Evolutionary conservation across 2,797 vertebrate species (phyloP), one percentile per base, ranked within the genome.

Genomic region (Bradypus variegatus): DNA sequence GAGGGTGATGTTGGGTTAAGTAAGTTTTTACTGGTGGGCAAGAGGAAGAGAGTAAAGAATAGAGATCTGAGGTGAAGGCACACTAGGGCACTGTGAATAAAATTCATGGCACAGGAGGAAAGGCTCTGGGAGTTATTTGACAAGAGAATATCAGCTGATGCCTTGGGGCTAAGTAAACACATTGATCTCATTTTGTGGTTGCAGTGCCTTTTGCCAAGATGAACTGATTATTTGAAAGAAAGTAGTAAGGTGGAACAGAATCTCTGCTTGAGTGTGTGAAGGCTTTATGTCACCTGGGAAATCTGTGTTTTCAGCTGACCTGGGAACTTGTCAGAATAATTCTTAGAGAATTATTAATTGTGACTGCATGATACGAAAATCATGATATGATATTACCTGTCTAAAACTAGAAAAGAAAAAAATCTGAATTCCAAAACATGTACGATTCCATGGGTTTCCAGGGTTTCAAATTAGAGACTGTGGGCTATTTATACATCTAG

Each of bases 1-100:
- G 98, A 97, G 93, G 96, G 96, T 0, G 97, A 98, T 23, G 97
- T 98, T 94, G 98, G 98, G 82, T 97, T 99, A 60, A 99, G 99
- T 99, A 97, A 98, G 98, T 98, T 94, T 48, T 90, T 19, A 5
- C 5, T 33, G 36, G 11, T 48, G 89, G 53, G 10, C 4, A 41
- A 55, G 18, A 72, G 72, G 55, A 72, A n/a, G 41, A 60, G 65
- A 81, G 64, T 45, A 10, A 70, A 78, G n/a, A 45, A 5, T 58
- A 36, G 48, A 62, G 72, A 55, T 11, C 16, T 12, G 13, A 62
- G 29, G 45, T 38, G 19, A 55, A 48, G 55, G 36, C 31, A 72
- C 4, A 4, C 7, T 5, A 29, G 45, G 21, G 19, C 25, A 14
- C 29, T 25, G 33, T 14, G 4, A 14, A n/a, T 92, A 72, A 60